These are phyloP conservation scores for Apodemia mormo DNA, from an alignment of 2,888 invertebrate genomes.

Conservation along the genomic window DNA sequence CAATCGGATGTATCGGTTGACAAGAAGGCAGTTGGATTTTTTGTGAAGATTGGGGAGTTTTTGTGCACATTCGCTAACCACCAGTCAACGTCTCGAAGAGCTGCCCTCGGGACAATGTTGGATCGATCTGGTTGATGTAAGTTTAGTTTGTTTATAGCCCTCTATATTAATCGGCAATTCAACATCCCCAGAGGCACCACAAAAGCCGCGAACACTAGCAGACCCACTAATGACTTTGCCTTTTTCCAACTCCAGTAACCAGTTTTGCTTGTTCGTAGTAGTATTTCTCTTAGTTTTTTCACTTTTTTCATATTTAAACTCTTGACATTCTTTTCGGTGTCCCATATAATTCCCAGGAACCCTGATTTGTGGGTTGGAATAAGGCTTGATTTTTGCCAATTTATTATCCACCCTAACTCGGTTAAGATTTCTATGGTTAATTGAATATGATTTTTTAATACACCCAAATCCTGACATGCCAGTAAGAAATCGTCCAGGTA, in stretches of 20 bases:
- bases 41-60: background rate
- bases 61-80: background rate
- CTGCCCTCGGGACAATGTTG: background rate
- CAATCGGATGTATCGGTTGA: background rate
- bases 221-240: slow-evolving; percentile 23
- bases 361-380: slow-evolving; percentile 21
- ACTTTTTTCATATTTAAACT: background rate
- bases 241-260: slow-evolving; percentile 24
- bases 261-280: too few species aligned
- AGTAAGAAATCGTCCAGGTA: slow-evolving; percentile 36
- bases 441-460: slow-evolving; percentile 20
- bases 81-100: background rate
- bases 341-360: slow-evolving; percentile 31
- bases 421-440: slow-evolving; percentile 18
- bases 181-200: background rate
- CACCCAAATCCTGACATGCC: slow-evolving; percentile 21
- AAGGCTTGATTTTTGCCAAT: slow-evolving; percentile 24
- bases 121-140: background rate
- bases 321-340: slow-evolving; percentile 20
- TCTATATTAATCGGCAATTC: background rate
- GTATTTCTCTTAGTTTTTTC: too few species aligned
- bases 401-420: slow-evolving; percentile 26
- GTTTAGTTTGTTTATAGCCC: background rate
- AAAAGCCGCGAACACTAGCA: background rate
- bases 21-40: background rate